Conservation (phyloP, 2,113 vertebrate genomes). For the Pterocles burchelli region DNA sequence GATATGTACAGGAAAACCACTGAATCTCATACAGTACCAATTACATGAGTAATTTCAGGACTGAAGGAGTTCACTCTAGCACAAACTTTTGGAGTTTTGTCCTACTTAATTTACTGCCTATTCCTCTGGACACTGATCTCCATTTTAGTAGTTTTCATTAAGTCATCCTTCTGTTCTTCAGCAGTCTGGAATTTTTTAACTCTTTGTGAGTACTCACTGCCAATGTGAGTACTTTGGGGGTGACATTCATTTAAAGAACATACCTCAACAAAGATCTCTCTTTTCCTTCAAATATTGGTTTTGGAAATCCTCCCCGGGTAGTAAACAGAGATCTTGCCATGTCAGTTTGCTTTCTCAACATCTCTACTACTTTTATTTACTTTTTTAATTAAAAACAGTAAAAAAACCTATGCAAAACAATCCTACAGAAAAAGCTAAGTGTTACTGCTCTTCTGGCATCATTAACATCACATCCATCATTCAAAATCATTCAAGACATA, state of each 20-base stretch:
- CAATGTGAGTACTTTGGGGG: neutral
- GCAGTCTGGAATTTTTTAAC: neutral
- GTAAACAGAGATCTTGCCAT: neutral
- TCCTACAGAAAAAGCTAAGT: neutral
- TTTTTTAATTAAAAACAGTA: neutral
- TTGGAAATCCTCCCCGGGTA: neutral
- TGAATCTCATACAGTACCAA: neutral
- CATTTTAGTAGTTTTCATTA: neutral
- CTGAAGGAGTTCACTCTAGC: neutral
- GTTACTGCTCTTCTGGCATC: neutral
- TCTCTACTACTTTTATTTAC: neutral
- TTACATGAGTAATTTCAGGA: neutral
- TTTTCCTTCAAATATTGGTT: neutral
- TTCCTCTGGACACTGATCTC: neutral
- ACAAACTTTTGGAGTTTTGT: neutral
- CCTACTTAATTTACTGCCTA: neutral
- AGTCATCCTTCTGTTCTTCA: neutral
- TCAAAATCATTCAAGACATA: neutral
- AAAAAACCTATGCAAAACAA: neutral
- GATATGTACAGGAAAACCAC: neutral
- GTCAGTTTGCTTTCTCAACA: neutral
- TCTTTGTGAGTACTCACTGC: neutral
- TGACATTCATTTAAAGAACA: neutral
- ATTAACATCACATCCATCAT: neutral
- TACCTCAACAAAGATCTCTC: neutral